phyloP scores from a whole-genome alignment of 2,797 vertebrate species.

The Choloepus didactylus region DNA sequence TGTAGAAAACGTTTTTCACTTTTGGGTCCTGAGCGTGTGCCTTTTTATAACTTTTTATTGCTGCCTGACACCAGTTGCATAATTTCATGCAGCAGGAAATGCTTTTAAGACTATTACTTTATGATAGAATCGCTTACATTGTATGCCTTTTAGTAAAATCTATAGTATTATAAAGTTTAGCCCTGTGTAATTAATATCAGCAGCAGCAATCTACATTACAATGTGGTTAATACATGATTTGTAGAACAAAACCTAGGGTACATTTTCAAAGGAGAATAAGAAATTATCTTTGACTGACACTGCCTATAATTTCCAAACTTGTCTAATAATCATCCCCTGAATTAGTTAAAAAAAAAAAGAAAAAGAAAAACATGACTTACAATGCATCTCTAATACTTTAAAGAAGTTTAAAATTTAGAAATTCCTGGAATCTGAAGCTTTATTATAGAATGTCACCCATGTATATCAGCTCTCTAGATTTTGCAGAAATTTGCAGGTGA shows the following conservation, averaged over 20 bases:
- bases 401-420: constrained; percentile 47
- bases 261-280: constrained; percentile 49
- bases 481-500: constrained; percentile 40
- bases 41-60: not conserved
- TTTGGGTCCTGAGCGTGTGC: not conserved
- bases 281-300: constrained; percentile 33
- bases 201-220: not conserved
- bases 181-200: constrained; percentile 17
- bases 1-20: not conserved
- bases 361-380: constrained; percentile 5
- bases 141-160: constrained; percentile 27
- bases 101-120: not conserved
- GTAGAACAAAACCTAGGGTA: not conserved
- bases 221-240: not conserved
- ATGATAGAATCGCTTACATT: not conserved
- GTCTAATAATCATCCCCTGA: not conserved
- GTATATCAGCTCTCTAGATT: constrained; percentile 21
- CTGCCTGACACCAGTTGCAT: not conserved
- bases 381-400: not conserved
- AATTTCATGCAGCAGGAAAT: not conserved
- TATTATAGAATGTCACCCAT: not conserved
- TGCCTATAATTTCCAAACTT: not conserved
- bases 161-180: not conserved
- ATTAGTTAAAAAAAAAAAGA: not conserved
- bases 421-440: not conserved